Evolutionary conservation across 2,797 vertebrate genomes (phyloP).

Genomic region (Pachyuromys duprasi): DNA sequence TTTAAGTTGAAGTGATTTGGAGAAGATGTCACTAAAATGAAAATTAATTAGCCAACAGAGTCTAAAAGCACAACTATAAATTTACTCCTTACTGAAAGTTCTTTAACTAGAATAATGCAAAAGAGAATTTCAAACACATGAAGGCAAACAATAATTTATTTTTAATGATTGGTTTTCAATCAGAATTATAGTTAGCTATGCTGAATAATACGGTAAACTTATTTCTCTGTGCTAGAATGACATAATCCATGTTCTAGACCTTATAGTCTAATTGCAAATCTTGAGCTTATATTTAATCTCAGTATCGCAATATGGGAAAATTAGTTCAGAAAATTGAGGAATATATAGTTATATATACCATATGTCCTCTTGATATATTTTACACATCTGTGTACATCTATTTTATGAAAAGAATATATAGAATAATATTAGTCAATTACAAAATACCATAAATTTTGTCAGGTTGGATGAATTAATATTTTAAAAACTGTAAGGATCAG

Average conservation of each 20-base stretch:
- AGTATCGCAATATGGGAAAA: not conserved
- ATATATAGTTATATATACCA: not conserved
- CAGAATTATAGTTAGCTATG: not conserved
- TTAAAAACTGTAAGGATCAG: not conserved
- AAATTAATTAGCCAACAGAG: not conserved
- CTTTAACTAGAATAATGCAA: not conserved
- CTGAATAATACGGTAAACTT: not conserved
- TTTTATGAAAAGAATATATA: not conserved
- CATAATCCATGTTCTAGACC: not conserved
- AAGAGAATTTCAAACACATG: not conserved
- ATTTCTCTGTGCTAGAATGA: not conserved
- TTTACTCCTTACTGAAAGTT: not conserved
- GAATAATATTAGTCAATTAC: not conserved
- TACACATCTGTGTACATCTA: not conserved
- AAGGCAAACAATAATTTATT: not conserved
- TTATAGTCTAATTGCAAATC: not conserved
- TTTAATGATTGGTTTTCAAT: not conserved
- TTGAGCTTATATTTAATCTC: not conserved
- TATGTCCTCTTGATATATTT: not conserved
- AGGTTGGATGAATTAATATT: not conserved
- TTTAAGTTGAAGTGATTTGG: not conserved
- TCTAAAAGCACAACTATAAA: not conserved
- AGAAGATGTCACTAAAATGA: not conserved
- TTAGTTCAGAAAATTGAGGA: not conserved
- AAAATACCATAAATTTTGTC: not conserved